Conservation (phyloP, 92 coral and sea anemone genomes). For the Virgularia gustaviana region DNA sequence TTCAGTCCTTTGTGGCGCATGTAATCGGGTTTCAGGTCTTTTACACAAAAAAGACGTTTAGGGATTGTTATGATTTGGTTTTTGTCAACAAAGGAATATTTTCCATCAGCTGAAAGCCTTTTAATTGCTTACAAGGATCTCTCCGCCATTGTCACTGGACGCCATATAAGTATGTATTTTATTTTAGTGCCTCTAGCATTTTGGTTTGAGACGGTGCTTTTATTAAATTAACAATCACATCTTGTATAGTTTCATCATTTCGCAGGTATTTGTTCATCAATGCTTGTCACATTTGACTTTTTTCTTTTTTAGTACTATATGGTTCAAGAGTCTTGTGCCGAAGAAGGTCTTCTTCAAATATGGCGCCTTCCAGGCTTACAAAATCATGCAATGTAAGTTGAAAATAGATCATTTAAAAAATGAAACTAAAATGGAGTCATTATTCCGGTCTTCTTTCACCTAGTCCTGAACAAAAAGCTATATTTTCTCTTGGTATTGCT, state of each 20-base stretch:
- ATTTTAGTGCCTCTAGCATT: background rate
- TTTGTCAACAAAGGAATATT: too few relatives aligned
- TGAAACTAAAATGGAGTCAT: background rate
- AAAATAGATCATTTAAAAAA: background rate
- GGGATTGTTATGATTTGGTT: too few relatives aligned
- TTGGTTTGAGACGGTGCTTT: background rate
- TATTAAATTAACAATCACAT: background rate
- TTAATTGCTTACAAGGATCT: too few relatives aligned
- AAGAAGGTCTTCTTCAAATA: conserved; percentile 74
- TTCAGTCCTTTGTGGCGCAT: too few relatives aligned
- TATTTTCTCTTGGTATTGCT: conserved; percentile 68
- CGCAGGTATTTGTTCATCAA: background rate
- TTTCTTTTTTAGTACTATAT: conserved; percentile 46
- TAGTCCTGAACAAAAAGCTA: conserved; percentile 60
- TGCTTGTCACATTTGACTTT: background rate
- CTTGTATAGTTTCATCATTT: background rate
- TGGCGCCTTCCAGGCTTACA: conserved; percentile 68
- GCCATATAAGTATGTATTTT: background rate
- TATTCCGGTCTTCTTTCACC: background rate
- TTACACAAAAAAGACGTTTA: too few relatives aligned
- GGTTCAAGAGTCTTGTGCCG: conserved; percentile 40
- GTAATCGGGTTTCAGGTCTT: too few relatives aligned
- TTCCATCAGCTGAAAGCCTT: too few relatives aligned
- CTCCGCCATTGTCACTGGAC: background rate
- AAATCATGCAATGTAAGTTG: conserved; percentile 57